Evolutionary conservation across 2,113 vertebrate species (phyloP).

Genomic region (Ceratotherium simum): DNA sequence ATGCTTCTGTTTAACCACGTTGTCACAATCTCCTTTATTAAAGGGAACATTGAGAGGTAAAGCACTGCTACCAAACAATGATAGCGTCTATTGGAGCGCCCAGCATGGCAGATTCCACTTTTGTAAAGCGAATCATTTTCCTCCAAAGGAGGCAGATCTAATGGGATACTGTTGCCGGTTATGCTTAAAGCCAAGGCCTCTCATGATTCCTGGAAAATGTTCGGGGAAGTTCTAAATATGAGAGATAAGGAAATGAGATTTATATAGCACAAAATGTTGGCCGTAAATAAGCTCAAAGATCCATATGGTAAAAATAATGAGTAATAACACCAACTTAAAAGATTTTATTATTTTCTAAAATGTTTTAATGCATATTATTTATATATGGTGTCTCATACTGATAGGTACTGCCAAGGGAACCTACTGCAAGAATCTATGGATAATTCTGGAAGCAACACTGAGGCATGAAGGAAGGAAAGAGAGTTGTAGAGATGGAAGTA

Average conservation of each 20-base stretch:
- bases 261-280: neutral
- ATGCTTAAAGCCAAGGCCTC: neutral
- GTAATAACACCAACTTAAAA: neutral
- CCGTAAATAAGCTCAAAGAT: neutral
- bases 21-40: constrained; percentile 33
- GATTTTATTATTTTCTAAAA: neutral
- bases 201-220: constrained; percentile 27
- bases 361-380: neutral
- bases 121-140: neutral
- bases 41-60: neutral
- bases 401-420: neutral
- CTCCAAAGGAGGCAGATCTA: neutral
- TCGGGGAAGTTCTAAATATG: constrained; percentile 10
- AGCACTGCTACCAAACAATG: neutral
- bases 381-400: neutral
- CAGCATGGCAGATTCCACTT: neutral
- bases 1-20: neutral
- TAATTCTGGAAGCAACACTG: neutral
- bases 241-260: constrained; percentile 6
- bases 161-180: neutral
- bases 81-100: neutral
- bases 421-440: neutral
- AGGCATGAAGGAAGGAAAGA: neutral
- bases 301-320: neutral
- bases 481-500: neutral